These are phyloP conservation scores for Rhinoptilus africanus DNA, from an alignment of 2,113 vertebrate genomes.

Conservation along the genomic window DNA sequence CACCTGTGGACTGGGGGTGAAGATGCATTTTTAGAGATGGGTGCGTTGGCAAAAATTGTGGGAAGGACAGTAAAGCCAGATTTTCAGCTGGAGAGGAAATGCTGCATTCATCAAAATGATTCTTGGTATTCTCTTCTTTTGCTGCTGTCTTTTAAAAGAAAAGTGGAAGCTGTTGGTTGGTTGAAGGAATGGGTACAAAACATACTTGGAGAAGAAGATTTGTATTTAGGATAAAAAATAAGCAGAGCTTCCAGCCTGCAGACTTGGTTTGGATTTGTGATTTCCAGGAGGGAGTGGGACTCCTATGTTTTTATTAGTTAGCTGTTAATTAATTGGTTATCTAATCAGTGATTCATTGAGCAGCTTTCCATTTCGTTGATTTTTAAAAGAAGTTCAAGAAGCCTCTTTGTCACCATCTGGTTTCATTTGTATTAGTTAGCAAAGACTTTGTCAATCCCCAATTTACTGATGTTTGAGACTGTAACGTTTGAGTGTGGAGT, in stretches of 20 bases:
- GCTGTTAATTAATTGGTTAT: background rate
- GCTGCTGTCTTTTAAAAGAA: background rate
- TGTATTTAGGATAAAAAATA: background rate
- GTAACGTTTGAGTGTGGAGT: background rate
- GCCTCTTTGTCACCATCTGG: background rate
- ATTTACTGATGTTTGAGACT: background rate
- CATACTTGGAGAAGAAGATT: background rate
- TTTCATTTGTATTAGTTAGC: background rate
- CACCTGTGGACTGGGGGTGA: background rate
- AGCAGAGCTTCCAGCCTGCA: background rate
- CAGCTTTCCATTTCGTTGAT: background rate
- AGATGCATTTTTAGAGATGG: background rate
- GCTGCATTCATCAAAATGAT: background rate
- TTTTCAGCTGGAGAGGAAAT: background rate
- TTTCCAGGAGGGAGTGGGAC: background rate
- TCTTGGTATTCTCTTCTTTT: background rate
- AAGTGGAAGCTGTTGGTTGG: background rate
- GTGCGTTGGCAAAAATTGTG: background rate
- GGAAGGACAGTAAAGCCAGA: background rate
- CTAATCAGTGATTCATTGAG: background rate
- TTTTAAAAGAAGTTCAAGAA: background rate
- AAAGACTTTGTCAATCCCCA: background rate
- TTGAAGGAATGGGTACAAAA: background rate
- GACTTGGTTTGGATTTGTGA: background rate
- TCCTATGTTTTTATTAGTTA: background rate